Evolutionary conservation across 2,797 vertebrate genomes (phyloP).

Genomic region (Neosilurus hyrtlii): DNA sequence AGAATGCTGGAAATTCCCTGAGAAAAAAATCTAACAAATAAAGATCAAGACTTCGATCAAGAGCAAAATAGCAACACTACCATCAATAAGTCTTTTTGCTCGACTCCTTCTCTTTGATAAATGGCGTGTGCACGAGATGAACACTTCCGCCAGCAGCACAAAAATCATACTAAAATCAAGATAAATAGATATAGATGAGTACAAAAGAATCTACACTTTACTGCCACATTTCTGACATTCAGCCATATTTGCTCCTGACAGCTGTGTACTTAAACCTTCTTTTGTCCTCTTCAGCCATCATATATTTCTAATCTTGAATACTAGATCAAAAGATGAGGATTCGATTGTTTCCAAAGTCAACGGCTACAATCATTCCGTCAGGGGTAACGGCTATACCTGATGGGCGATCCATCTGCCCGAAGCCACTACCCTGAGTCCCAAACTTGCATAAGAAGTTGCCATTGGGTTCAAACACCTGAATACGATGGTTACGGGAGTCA

Average conservation of each 20-base stretch:
- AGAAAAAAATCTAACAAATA: conserved; percentile 64
- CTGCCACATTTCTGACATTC: conserved; percentile 35
- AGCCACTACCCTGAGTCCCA: conserved; percentile 92
- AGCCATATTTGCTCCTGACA: conserved; percentile 53
- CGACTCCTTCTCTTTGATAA: conserved; percentile 43
- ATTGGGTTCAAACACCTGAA: conserved; percentile 97
- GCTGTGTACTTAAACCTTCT: conserved; percentile 64
- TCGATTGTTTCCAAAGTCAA: conserved; percentile 99
- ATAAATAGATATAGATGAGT: conserved; percentile 39
- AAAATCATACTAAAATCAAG: conserved; percentile 48
- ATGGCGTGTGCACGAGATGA: conserved; percentile 41
- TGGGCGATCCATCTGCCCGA: conserved; percentile 98
- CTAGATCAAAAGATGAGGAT: conserved; percentile 90
- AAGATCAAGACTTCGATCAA: conserved; percentile 54
- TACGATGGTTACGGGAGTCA: conserved; percentile 97
- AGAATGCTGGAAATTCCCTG: conserved; percentile 83
- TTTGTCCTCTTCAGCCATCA: conserved; percentile 52
- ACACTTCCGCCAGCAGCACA: conserved; percentile 48
- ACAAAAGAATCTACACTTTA: conserved; percentile 37
- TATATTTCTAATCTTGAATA: conserved; percentile 56
- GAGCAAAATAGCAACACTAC: conserved; percentile 48
- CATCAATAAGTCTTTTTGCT: conserved; percentile 41
- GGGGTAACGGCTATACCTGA: conserved; percentile 95
- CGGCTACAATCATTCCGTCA: conserved; percentile 97
- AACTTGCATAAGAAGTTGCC: conserved; percentile 99